A percentile compares a stretch with the other conserved stretches of the same genome.
phyloP scores from a whole-genome alignment of 2,113 vertebrate species.

The Hemiscyllium ocellatum region DNA sequence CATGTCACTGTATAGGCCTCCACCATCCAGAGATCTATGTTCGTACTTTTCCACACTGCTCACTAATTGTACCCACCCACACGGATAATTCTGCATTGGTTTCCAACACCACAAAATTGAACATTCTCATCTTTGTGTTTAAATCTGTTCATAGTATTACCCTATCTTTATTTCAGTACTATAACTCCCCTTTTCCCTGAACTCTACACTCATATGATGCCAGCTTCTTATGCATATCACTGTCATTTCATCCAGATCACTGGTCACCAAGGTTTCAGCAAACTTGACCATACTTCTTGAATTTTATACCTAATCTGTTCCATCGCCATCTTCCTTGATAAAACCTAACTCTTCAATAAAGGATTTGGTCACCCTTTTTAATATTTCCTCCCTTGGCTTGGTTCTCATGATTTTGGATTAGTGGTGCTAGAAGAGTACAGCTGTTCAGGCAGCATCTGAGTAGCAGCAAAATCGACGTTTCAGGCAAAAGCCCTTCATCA shows the following conservation, averaged over 20 bases:
- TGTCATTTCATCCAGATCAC: not conserved
- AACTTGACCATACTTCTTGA: not conserved
- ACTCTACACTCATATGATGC: not conserved
- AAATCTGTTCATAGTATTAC: not conserved
- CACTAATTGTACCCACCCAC: not conserved
- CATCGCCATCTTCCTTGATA: not conserved
- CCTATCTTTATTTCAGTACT: not conserved
- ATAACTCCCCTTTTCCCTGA: not conserved
- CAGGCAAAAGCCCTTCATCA: too few relatives aligned
- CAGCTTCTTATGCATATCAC: not conserved
- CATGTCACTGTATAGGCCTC: not conserved
- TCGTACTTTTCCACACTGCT: not conserved
- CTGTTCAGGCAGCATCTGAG: too few relatives aligned
- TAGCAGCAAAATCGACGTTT: too few relatives aligned
- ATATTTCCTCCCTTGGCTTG: not conserved
- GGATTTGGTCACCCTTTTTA: not conserved
- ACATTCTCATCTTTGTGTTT: not conserved
- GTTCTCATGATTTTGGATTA: not conserved
- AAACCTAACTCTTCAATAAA: not conserved
- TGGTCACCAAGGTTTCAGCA: not conserved
- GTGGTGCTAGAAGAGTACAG: too few relatives aligned
- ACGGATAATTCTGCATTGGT: not conserved
- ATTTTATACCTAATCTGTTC: not conserved
- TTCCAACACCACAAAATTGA: not conserved
- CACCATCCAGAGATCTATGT: not conserved